These are phyloP conservation scores for Quadroppia sp. DNA, from an alignment of 2,888 invertebrate genomes.

Conservation along the genomic window DNA sequence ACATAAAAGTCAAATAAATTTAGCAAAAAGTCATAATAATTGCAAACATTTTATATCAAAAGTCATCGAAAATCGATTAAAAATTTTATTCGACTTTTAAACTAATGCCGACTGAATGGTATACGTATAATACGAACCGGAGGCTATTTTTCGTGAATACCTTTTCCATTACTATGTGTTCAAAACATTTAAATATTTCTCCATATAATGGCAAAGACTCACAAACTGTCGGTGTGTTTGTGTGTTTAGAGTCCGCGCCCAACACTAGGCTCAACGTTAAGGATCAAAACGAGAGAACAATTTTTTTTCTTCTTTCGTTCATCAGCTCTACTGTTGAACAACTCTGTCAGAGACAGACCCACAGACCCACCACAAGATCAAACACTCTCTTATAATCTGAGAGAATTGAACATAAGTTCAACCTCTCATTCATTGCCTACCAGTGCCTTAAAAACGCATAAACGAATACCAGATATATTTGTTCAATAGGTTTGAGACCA, in stretches of 20 bases:
- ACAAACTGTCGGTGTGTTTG: background rate
- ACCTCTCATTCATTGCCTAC: background rate
- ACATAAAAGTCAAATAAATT: background rate
- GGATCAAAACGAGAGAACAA: background rate
- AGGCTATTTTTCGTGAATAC: slow-evolving; percentile 18
- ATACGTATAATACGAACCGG: background rate
- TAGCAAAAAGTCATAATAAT: background rate
- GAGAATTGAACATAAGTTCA: background rate
- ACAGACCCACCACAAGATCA: slow-evolving; percentile 7
- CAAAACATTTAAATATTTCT: slow-evolving; percentile 20
- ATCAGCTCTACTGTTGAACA: slow-evolving; percentile 4
- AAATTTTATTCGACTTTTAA: background rate
- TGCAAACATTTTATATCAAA: background rate
- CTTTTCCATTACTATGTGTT: background rate
- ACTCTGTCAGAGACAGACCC: slow-evolving; percentile 1
- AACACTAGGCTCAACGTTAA: slow-evolving; percentile 21
- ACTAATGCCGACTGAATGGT: background rate
- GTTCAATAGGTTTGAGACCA: background rate
- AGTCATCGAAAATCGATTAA: slow-evolving; percentile 12
- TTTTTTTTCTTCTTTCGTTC: background rate
- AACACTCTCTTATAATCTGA: background rate
- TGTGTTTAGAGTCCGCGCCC: slow-evolving; percentile 29
- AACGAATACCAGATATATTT: background rate
- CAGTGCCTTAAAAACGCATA: background rate
- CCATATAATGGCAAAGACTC: background rate